Evolutionary conservation across 2,888 invertebrate species (phyloP).

Genomic region (Pollenia amentaria): DNA sequence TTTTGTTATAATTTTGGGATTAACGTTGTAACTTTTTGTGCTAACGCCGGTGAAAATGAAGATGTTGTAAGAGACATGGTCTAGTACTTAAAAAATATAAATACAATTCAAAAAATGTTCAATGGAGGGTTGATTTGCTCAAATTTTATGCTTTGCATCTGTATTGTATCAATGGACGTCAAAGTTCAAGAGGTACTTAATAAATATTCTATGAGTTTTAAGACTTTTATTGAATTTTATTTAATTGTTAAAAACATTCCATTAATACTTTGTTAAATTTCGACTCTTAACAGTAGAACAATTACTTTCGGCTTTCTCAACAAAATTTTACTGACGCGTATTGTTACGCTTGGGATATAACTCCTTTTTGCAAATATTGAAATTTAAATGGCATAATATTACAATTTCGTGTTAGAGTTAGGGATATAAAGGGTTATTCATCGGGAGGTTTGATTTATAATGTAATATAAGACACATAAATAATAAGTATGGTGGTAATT

Average conservation of each 20-base stretch:
- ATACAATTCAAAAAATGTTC: conserved; percentile 26
- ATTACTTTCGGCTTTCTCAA: not conserved
- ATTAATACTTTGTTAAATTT: conserved; percentile 35
- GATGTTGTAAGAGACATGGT: conserved; percentile 1
- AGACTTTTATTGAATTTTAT: conserved; percentile 67
- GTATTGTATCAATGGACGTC: conserved; percentile 60
- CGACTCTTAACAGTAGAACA: conserved; percentile 8
- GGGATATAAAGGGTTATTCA: too few species aligned
- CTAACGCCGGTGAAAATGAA: conserved; percentile 34
- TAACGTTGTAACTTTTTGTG: conserved; percentile 67
- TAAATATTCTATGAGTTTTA: conserved; percentile 55
- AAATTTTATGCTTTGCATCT: conserved; percentile 20
- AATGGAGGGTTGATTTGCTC: conserved; percentile 65
- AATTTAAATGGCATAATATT: too few species aligned
- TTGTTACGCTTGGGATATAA: too few species aligned
- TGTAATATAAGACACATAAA: too few species aligned
- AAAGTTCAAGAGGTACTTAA: conserved; percentile 73
- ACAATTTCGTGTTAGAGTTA: too few species aligned
- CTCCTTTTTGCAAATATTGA: too few species aligned
- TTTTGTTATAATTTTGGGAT: conserved; percentile 70
- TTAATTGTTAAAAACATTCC: conserved; percentile 49
- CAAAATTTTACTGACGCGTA: too few species aligned
- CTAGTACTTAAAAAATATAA: conserved; percentile 18
- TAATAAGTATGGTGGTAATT: too few species aligned
- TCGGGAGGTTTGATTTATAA: too few species aligned